Conservation (phyloP, 2,888 invertebrate genomes). For the Protophormia terraenovae region DNA sequence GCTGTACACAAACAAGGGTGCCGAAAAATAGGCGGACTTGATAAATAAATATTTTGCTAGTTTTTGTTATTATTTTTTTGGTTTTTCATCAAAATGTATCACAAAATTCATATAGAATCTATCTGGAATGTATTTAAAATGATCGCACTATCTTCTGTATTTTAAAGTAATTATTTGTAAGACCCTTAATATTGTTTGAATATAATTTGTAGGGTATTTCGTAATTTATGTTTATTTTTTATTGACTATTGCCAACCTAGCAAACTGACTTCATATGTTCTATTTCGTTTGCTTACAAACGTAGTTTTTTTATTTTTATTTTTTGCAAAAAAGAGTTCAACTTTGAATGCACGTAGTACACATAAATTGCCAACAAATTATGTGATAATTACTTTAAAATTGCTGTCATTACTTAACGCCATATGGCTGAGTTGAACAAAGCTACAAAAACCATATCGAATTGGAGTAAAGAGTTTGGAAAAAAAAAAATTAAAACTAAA, state of each 20-base stretch:
- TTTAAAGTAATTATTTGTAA: too few species aligned
- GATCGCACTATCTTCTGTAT: too few species aligned
- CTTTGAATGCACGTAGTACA: constrained; percentile 43
- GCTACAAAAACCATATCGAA: background rate
- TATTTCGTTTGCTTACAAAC: constrained; percentile 42
- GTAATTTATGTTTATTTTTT: background rate
- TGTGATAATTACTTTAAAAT: constrained; percentile 68
- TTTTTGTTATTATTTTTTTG: too few species aligned
- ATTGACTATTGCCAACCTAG: background rate
- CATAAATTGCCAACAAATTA: constrained; percentile 68
- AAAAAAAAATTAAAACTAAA: constrained; percentile 13
- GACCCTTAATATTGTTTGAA: too few species aligned
- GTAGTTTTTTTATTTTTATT: too few species aligned
- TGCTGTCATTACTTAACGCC: constrained; percentile 66
- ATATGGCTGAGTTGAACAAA: constrained; percentile 21
- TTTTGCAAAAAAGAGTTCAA: constrained; percentile 35
- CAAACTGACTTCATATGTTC: constrained; percentile 5
- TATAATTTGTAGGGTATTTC: too few species aligned
- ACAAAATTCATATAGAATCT: too few species aligned
- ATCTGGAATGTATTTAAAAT: too few species aligned
- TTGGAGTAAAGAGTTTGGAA: background rate
- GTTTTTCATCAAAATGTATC: too few species aligned
- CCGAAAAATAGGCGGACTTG: too few species aligned
- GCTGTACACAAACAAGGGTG: background rate
- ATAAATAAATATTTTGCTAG: too few species aligned